Evolutionary conservation across 2,888 invertebrate genomes (phyloP).

Genomic region (Yponomeuta plumbellus): DNA sequence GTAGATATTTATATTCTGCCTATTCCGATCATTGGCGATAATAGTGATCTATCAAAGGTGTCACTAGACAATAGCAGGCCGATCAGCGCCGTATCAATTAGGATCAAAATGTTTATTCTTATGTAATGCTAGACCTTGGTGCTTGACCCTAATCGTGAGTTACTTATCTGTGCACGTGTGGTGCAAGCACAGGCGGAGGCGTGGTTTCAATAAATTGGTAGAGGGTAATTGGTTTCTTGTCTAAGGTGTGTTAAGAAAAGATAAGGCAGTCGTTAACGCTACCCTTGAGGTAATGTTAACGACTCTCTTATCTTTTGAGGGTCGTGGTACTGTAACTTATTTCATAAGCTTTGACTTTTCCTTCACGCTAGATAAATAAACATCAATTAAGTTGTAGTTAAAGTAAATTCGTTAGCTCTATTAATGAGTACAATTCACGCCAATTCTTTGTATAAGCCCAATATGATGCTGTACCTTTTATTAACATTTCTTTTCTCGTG

Average conservation of each 20-base stretch:
- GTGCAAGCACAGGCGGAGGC: not conserved
- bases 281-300: not conserved
- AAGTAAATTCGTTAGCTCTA: no score
- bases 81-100: conserved; percentile 45
- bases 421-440: no score
- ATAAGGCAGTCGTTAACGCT: not conserved
- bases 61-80: conserved; percentile 28
- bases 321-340: not conserved
- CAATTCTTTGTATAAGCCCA: no score
- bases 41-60: conserved; percentile 33
- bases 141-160: conserved; percentile 71
- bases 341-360: not conserved
- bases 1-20: conserved; percentile 8
- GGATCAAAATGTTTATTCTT: conserved; percentile 53
- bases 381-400: no score
- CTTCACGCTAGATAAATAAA: no score
- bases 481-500: no score
- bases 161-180: conserved; percentile 22
- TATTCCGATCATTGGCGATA: conserved; percentile 15
- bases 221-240: not conserved
- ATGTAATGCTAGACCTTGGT: conserved; percentile 66
- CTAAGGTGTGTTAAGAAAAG: no score
- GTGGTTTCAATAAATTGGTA: not conserved
- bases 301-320: not conserved
- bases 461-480: no score